Conservation (phyloP, 1,140 invertebrate species). For the Homalodisca vitripennis region DNA sequence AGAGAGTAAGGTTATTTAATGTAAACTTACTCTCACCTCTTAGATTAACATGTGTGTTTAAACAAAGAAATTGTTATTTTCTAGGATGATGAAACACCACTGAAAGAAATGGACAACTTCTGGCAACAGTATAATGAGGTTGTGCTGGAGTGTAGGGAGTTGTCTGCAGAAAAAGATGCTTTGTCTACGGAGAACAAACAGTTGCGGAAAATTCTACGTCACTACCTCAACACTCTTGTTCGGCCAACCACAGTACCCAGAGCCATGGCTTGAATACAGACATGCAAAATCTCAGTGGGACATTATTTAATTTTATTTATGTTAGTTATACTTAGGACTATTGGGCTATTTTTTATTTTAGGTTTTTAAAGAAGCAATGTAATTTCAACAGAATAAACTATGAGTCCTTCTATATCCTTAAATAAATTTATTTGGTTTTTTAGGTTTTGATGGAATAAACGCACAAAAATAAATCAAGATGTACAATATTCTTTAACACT, state of each 20-base stretch:
- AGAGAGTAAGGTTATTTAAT: neutral
- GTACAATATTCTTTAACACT: too few relatives aligned
- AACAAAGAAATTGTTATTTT: neutral
- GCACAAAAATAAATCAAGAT: too few relatives aligned
- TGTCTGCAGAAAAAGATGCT: slow-evolving; percentile 26
- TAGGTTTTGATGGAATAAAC: too few relatives aligned
- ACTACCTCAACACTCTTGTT: slow-evolving; percentile 34
- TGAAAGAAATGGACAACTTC: slow-evolving; percentile 47
- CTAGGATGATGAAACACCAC: slow-evolving; percentile 6
- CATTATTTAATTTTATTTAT: too few relatives aligned
- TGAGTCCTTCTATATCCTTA: too few relatives aligned
- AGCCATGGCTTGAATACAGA: slow-evolving; percentile 20
- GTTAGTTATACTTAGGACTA: too few relatives aligned
- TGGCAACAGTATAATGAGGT: slow-evolving; percentile 48
- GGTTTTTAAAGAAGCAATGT: too few relatives aligned
- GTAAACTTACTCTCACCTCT: neutral
- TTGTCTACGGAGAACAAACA: slow-evolving; percentile 31
- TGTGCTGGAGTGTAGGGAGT: slow-evolving; percentile 44
- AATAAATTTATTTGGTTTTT: too few relatives aligned
- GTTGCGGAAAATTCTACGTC: slow-evolving; percentile 31
- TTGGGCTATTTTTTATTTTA: too few relatives aligned
- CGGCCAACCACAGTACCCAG: slow-evolving; percentile 34
- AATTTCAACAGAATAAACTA: too few relatives aligned
- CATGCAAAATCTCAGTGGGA: too few relatives aligned
- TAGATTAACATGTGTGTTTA: too few relatives aligned